These are phyloP conservation scores for Heliothis virescens DNA, from an alignment of 1,140 invertebrate genomes.

Conservation along the genomic window DNA sequence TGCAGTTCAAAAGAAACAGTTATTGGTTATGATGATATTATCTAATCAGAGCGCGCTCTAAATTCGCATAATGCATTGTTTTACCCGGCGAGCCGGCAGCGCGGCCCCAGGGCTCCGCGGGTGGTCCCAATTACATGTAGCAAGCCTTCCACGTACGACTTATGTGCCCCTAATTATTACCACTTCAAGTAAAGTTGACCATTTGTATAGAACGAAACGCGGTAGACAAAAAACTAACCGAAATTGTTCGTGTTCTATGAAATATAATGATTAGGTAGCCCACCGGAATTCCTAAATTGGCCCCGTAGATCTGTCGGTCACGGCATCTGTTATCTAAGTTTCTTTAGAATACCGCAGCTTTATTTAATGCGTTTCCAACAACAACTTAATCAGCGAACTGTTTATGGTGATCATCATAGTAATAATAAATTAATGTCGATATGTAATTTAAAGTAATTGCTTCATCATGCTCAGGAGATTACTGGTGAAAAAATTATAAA, in stretches of 20 bases:
- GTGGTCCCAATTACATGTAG: conserved; percentile 69
- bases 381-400: conserved; percentile 19
- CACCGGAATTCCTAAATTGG: conserved; percentile 56
- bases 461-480: conserved; percentile 1
- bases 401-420: conserved; percentile 22
- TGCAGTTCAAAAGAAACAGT: conserved; percentile 16
- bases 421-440: background rate
- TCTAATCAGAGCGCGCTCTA: conserved; percentile 54
- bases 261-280: conserved; percentile 51
- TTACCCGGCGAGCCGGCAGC: conserved; percentile 49
- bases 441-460: conserved; percentile 14
- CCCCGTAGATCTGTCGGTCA: conserved; percentile 48
- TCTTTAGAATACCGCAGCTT: conserved; percentile 15
- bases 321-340: conserved; percentile 41
- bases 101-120: conserved; percentile 59
- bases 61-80: conserved; percentile 68
- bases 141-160: conserved; percentile 48
- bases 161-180: conserved; percentile 63
- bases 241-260: conserved; percentile 48
- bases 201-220: conserved; percentile 29
- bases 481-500: background rate
- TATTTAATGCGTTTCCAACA: conserved; percentile 28
- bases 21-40: conserved; percentile 47
- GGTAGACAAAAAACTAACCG: conserved; percentile 49
- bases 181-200: conserved; percentile 60